These are phyloP conservation scores for Lottia gigantea DNA, from an alignment of 2,888 invertebrate genomes.

Conservation along the genomic window DNA sequence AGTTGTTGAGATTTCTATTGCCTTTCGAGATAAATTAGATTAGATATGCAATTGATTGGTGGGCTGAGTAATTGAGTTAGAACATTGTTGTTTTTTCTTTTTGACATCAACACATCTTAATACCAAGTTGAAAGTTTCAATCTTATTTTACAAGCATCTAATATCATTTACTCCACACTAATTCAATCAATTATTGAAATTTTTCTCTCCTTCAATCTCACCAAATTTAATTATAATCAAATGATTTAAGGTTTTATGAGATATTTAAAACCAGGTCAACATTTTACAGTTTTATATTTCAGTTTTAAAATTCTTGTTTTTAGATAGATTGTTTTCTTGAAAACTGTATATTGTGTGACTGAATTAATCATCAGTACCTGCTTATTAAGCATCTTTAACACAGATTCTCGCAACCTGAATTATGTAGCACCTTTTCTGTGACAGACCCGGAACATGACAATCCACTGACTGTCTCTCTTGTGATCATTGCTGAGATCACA, in stretches of 20 bases:
- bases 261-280: not conserved
- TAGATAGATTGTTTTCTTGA: no score
- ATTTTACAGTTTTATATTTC: not conserved
- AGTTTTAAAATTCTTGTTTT: no score
- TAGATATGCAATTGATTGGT: constrained; percentile 10
- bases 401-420: no score
- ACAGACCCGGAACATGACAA: no score
- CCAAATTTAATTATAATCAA: not conserved
- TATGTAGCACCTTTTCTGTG: no score
- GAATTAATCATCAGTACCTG: no score
- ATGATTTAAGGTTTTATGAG: not conserved
- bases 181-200: constrained; percentile 8
- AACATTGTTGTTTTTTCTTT: constrained; percentile 9
- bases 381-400: no score
- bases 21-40: not conserved
- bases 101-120: constrained; percentile 3
- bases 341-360: no score
- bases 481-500: no score
- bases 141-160: constrained; percentile 9
- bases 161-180: constrained; percentile 3
- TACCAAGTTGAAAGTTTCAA: constrained; percentile 1
- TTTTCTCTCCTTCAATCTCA: not conserved
- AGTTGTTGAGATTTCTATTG: not conserved
- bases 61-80: constrained; percentile 9
- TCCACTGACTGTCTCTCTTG: no score